Evolutionary conservation across 2,113 vertebrate genomes (phyloP), one percentile per base, ranked within the genome.

Genomic region (Garra rufa): DNA sequence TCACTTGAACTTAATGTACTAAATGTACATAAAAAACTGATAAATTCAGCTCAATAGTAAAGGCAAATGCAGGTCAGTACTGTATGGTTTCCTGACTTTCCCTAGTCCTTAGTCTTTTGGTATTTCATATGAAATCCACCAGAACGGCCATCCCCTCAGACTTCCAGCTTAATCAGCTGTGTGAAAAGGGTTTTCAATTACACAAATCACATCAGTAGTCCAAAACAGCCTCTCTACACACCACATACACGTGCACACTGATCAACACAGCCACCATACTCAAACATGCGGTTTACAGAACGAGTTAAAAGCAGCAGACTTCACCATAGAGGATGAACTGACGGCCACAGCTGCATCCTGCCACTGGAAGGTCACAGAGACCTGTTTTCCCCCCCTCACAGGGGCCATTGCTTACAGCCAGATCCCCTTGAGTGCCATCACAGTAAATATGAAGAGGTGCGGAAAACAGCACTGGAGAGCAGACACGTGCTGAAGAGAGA

Each of bases 381-480:
- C 63, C 41, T 24, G 41, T 81, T 38, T 63, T 34, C 34, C 34
- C 34, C 61, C 9, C 71, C 46, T 38, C 13, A 59, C 48, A 38
- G 48, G 50, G 26, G 38, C 26, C 79, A 84, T 41, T 76, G 82
- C 82, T 86, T 88, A 30, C 83, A 82, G 63, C 43, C 76, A 82
- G 61, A 83, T 74, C 61, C 55, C 76, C 74, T 59, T 55, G 30
- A 88, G 84, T 63, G 52, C 61, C 84, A 71, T 85, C 70, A 86
- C 71, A 73, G 71, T 86, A 86, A 86, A 88, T 88, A 88, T 88
- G 82, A 76, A 82, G 38, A 59, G 59, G 76, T 52, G 50, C 46
- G 65, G 82, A 83, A 78, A 76, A 85, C 83, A 63, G 79, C 43
- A 26, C 30, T 75, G 38, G 81, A 63, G 24, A 82, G 75, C 73